Base-by-base conservation (phyloP, 2,797 vertebrate genomes). In the Loriculus beryllinus region DNA sequence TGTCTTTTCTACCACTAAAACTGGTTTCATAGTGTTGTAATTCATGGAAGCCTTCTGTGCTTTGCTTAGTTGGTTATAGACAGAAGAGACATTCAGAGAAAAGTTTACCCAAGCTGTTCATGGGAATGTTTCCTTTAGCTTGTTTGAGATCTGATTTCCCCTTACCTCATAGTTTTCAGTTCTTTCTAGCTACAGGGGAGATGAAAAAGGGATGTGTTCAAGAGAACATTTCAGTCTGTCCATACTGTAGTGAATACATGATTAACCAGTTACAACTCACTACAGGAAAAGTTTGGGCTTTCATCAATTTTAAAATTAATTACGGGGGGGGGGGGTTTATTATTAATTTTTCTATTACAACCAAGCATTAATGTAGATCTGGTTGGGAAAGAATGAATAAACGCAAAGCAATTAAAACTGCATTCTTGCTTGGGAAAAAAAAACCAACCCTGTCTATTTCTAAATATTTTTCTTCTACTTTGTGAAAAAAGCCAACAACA, bases 261-360 rank as follows among this genome's bases (percentile, higher is more conserved):
- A 67, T 79, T 62, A 62, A 35, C 15, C 13, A 70, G 12, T 70
- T 80, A 68, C 26, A 71, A 40, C 18, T 70, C 25, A 67, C 5
- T 82, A 17, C 2, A 63, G 16, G 35, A 90, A 67, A 60, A 26
- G 2, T 39, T 26, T 23, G 19, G 20, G 9, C 2, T 82, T 82
- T 71, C 42, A 52, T 3, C 3, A 78, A 48, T 25, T 70, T 77
- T 37, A 65, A 25, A 14, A 43, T 77, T 82, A 86, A 72, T 45
- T 72, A 3, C 1, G 52, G 9, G 28, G 3, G 0, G n/a, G n/a
- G n/a, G n/a, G n/a, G n/a, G n/a, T n/a, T n/a, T n/a, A 18, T 29
- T 39, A 1, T 23, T 22, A 17, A 45, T 21, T 33, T 52, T 59
- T 43, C 70, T 23, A 23, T 4, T 3, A 25, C 15, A 59, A 10